These are phyloP conservation scores for Ceriagrion tenellum DNA, from an alignment of 2,888 invertebrate species.

Conservation along the genomic window DNA sequence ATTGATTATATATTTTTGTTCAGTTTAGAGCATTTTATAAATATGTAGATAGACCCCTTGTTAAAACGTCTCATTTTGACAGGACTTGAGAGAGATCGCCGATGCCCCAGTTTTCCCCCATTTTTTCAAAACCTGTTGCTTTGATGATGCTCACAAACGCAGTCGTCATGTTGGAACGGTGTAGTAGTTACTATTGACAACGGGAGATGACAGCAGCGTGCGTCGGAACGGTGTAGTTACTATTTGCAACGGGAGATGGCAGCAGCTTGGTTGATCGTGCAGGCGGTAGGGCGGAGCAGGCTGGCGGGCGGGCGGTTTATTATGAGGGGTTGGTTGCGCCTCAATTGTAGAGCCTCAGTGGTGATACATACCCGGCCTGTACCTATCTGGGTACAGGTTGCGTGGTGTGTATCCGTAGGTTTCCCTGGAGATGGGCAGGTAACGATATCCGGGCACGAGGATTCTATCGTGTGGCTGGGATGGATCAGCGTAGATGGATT, in stretches of 20 bases:
- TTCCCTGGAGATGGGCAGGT: slow-evolving; percentile 93
- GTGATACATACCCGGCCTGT: slow-evolving; percentile 91
- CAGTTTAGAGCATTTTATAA: slow-evolving; percentile 47
- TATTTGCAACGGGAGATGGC: slow-evolving; percentile 68
- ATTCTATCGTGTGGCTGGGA: slow-evolving; percentile 90
- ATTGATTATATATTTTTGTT: slow-evolving; percentile 66
- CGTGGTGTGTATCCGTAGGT: slow-evolving; percentile 94
- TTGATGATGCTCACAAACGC: slow-evolving; percentile 52
- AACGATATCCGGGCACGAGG: slow-evolving; percentile 93
- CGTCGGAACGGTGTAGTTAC: slow-evolving; percentile 68
- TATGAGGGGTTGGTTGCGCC: slow-evolving; percentile 48
- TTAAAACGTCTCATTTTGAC: slow-evolving; percentile 47
- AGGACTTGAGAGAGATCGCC: slow-evolving; percentile 38
- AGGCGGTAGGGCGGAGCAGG: slow-evolving; percentile 66
- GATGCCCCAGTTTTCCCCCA: slow-evolving; percentile 53
- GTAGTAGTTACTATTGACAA: slow-evolving; percentile 66
- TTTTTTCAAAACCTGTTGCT: slow-evolving; percentile 48
- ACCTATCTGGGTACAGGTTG: slow-evolving; percentile 90
- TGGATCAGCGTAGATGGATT: slow-evolving; percentile 94
- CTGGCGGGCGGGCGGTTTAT: slow-evolving; percentile 61
- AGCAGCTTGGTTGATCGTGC: slow-evolving; percentile 60
- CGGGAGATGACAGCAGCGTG: slow-evolving; percentile 63
- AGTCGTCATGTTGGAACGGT: slow-evolving; percentile 67
- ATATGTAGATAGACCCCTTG: slow-evolving; percentile 60
- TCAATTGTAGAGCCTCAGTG: slow-evolving; percentile 71